phyloP scores from a whole-genome alignment of 2,113 vertebrate species.

The Pterocles gutturalis region DNA sequence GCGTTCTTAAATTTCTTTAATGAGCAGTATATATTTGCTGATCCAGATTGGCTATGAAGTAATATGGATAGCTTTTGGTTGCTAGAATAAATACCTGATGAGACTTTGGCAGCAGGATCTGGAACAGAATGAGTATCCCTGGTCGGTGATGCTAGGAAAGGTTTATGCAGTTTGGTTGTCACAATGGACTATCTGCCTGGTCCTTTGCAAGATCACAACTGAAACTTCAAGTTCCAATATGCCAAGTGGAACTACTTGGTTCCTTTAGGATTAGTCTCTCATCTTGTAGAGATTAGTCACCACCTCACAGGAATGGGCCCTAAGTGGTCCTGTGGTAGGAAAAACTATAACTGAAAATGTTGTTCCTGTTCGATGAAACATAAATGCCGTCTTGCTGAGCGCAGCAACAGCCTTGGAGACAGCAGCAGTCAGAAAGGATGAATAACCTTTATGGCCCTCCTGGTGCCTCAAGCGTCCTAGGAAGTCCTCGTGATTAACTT shows the following conservation, averaged over 20 bases:
- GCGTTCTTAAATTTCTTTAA: conserved; percentile 14
- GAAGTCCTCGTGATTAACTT: neutral
- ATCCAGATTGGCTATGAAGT: neutral
- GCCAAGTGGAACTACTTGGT: neutral
- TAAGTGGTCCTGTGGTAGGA: neutral
- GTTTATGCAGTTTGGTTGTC: neutral
- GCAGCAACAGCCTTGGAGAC: neutral
- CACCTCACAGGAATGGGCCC: neutral
- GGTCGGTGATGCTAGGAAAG: neutral
- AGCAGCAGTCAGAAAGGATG: neutral
- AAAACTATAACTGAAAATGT: neutral
- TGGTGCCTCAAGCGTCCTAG: neutral
- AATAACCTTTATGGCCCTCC: neutral
- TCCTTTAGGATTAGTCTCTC: neutral
- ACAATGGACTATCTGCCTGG: neutral
- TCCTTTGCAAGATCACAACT: neutral
- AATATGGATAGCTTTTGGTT: neutral
- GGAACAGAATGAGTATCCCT: neutral
- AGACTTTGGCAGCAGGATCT: neutral
- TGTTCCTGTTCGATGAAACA: neutral
- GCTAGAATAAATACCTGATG: neutral
- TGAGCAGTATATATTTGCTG: neutral
- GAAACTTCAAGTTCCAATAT: neutral
- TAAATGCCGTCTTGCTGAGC: neutral
- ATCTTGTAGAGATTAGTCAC: neutral